Evolutionary conservation across 2,797 vertebrate species (phyloP), one percentile per base, ranked within the genome.

Genomic region (Alauda arvensis): DNA sequence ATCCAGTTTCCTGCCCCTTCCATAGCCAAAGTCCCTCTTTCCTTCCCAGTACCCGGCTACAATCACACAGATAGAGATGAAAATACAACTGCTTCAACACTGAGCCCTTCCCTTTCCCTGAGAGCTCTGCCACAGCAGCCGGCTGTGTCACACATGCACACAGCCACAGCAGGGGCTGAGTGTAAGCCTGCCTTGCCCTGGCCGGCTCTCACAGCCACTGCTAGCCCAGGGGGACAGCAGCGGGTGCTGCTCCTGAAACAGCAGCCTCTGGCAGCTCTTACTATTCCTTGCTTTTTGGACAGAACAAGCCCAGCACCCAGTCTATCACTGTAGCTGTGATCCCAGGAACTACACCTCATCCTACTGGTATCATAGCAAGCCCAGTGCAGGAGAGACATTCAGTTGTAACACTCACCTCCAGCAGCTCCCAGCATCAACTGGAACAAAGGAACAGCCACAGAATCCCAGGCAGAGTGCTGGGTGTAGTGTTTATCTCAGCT

Each of bases 61-160:
- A 0, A 39, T 37, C 66, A 51, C 43, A 67, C 23, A 0, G 0
- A 26, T 1, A 18, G 31, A 53, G 21, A 63, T 51, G 16, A 40
- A 77, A 84, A 86, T 0, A 2, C 12, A 46, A 37, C 12, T 0
- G 0, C 15, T 59, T 68, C 37, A 8, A 18, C 1, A 1, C 26
- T 56, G 37, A 87, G 37, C 37, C 40, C 46, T 83, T 88, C 81
- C 59, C 34, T 77, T 87, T 55, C 49, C 26, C 53, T 1, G 1
- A 29, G 28, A 63, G 78, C 77, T 13, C 29, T 23, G 18, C 28
- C 70, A 45, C 40, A 75, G 71, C 66, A 71, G 55, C 14, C 0
- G 0, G 29, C 46, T 66, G 51, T 74, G 61, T 15, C 65, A 63
- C 55, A 66, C 45, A 43, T 0, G 0, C 68, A 79, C 12, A 12